A percentile compares a stretch with the other conserved stretches of the same genome.
Conservation (phyloP, 2,113 vertebrate species). For the Dasyprocta punctata region DNA sequence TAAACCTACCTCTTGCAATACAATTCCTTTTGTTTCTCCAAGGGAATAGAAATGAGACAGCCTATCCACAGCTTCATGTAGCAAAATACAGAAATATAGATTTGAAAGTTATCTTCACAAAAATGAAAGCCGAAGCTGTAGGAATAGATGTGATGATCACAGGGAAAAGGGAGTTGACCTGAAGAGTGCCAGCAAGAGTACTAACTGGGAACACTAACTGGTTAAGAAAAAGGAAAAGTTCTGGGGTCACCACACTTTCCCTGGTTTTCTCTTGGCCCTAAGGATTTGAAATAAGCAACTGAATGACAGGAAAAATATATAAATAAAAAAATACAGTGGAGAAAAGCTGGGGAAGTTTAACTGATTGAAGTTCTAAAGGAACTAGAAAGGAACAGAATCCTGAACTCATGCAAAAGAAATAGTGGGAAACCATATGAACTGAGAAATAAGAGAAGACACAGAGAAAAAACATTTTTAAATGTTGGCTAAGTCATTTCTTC, state of each 20-base stretch:
- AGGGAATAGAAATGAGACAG: too few species aligned
- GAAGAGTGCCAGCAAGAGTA: background rate
- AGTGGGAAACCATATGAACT: conserved; percentile 13
- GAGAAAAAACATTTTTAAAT: background rate
- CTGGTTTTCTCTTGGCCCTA: background rate
- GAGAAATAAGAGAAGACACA: conserved; percentile 14
- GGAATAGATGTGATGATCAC: background rate
- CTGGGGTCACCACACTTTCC: background rate
- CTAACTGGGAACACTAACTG: background rate
- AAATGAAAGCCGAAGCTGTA: background rate
- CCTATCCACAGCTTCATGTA: too few species aligned
- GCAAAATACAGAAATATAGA: background rate
- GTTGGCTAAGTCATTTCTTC: background rate
- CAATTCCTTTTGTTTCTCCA: too few species aligned
- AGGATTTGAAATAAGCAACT: conserved; percentile 55
- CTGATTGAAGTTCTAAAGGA: background rate
- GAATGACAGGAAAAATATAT: conserved; percentile 45
- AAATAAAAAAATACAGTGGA: background rate
- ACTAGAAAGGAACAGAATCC: background rate
- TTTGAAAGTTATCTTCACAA: conserved; percentile 9
- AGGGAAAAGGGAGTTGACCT: background rate
- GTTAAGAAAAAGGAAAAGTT: background rate
- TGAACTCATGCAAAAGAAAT: conserved; percentile 52
- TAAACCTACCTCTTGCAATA: too few species aligned
- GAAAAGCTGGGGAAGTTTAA: background rate